phyloP scores from a whole-genome alignment of 1,140 invertebrate genomes.

The Diorhabda elongata region DNA sequence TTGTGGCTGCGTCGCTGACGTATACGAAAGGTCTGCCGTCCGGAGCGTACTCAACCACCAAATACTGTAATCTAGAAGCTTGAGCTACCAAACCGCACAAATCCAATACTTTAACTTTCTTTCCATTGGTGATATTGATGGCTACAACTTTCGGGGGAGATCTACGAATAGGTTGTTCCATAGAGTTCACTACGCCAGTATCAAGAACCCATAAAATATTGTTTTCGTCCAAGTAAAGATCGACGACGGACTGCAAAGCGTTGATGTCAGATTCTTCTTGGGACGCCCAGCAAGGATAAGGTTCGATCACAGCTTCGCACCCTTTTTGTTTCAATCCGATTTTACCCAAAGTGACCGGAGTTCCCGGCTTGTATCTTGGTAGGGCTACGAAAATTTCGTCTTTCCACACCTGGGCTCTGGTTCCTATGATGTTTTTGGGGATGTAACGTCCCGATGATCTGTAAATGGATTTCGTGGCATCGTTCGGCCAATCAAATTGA shows the following conservation, averaged over 20 bases:
- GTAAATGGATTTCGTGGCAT: constrained; percentile 52
- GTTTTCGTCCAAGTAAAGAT: constrained; percentile 55
- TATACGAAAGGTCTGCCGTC: constrained; percentile 55
- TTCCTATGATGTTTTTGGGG: constrained; percentile 57
- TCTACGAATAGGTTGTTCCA: constrained; percentile 51
- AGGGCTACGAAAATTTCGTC: constrained; percentile 54
- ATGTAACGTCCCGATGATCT: constrained; percentile 53
- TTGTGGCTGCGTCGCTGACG: constrained; percentile 58
- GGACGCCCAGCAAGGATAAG: constrained; percentile 57
- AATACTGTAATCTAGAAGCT: constrained; percentile 54
- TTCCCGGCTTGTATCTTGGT: constrained; percentile 54
- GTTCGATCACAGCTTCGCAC: constrained; percentile 48
- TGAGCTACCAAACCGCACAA: constrained; percentile 51
- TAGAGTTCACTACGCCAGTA: constrained; percentile 55
- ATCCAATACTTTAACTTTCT: constrained; percentile 56
- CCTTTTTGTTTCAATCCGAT: constrained; percentile 46
- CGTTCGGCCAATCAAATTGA: constrained; percentile 54
- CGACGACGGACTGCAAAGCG: constrained; percentile 57
- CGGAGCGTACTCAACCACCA: constrained; percentile 55
- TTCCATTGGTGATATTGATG: constrained; percentile 52
- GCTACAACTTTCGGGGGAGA: constrained; percentile 57
- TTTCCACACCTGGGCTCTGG: constrained; percentile 52
- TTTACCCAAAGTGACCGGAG: constrained; percentile 54
- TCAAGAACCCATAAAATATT: constrained; percentile 59
- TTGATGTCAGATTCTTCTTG: constrained; percentile 58